These are phyloP conservation scores for Pogoniulus pusillus DNA, from an alignment of 2,797 vertebrate species.

Conservation along the genomic window DNA sequence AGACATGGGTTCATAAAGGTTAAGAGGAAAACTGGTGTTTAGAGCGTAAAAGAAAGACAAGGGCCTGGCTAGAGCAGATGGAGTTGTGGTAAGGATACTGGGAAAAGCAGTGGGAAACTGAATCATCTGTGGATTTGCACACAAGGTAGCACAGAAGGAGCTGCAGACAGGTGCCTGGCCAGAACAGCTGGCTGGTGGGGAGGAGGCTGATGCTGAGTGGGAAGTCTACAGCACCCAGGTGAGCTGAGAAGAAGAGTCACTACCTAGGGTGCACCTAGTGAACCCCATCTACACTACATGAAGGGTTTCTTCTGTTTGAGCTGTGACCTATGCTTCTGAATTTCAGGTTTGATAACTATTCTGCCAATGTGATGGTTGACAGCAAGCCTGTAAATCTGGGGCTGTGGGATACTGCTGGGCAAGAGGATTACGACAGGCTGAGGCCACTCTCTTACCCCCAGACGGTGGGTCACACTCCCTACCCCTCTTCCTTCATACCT, in stretches of 20 bases:
- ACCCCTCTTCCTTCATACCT: background rate
- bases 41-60: background rate
- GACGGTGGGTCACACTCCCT: constrained; percentile 77
- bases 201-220: background rate
- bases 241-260: background rate
- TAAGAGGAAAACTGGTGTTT: background rate
- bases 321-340: background rate
- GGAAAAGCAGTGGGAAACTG: background rate
- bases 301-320: background rate
- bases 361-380: constrained; percentile 95
- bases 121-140: background rate
- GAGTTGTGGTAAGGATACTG: background rate
- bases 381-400: constrained; percentile 94
- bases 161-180: background rate
- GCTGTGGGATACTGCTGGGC: constrained; percentile 93
- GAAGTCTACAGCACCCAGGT: background rate
- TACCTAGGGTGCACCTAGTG: background rate
- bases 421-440: constrained; percentile 92
- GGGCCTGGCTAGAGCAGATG: background rate
- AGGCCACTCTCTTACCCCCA: constrained; percentile 92
- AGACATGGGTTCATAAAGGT: background rate
- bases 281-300: background rate
- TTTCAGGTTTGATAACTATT: constrained; percentile 92
- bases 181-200: background rate
- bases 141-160: background rate